Evolutionary conservation across 2,113 vertebrate genomes (phyloP).

Genomic region (Gobiocypris rarus): DNA sequence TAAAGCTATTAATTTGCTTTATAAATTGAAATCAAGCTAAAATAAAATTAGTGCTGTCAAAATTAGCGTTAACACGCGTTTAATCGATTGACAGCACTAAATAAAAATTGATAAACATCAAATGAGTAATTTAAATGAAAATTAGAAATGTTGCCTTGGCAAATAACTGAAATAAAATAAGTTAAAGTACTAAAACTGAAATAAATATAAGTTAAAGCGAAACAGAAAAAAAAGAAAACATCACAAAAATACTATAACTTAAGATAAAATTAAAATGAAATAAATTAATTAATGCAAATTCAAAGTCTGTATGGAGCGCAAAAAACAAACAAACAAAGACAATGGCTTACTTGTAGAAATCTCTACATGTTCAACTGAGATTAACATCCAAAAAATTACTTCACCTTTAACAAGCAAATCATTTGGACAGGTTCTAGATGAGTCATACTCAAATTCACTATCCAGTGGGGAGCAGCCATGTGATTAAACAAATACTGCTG

Average conservation of each 20-base stretch:
- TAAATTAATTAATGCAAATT: not conserved
- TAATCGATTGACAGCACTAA: too few species aligned
- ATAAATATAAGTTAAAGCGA: not conserved
- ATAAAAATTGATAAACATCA: not conserved
- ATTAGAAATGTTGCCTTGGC: not conserved
- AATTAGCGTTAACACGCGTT: too few species aligned
- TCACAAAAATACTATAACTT: not conserved
- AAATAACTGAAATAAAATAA: not conserved
- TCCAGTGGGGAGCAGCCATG: conserved; percentile 38
- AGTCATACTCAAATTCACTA: not conserved
- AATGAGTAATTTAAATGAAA: not conserved
- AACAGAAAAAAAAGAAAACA: not conserved
- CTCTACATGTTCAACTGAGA: not conserved
- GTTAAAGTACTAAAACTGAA: not conserved
- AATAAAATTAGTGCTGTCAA: too few species aligned
- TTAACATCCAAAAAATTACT: conserved; percentile 9
- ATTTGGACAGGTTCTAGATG: conserved; percentile 23
- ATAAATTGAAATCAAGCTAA: not conserved
- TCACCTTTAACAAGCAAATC: not conserved
- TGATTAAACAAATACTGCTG: conserved; percentile 47
- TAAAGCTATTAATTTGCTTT: not conserved
- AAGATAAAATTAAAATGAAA: not conserved
- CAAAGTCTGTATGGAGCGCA: not conserved
- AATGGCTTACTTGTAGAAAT: not conserved
- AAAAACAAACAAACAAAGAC: not conserved